phyloP scores from a whole-genome alignment of 2,797 vertebrate genomes.

The Xenopus petersii region DNA sequence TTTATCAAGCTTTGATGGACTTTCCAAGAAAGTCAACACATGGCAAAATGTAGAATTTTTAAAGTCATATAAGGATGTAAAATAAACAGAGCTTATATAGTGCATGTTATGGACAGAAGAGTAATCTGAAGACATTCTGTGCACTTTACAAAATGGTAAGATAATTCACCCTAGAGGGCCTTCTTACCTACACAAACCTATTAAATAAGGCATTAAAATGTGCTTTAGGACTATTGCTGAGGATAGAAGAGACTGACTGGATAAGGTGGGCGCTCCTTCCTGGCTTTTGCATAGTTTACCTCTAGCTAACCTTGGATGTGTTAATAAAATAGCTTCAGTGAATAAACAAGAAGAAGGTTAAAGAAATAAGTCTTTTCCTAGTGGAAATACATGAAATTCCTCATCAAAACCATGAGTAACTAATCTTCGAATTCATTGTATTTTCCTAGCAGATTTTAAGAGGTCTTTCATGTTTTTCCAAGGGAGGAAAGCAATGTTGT shows the following conservation, averaged over 20 bases:
- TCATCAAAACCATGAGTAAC: conserved; percentile 66
- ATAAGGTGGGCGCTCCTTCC: neutral
- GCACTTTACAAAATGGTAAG: neutral
- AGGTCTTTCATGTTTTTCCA: conserved; percentile 76
- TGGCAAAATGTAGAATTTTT: too few species aligned
- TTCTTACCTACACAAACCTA: neutral
- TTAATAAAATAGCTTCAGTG: conserved; percentile 58
- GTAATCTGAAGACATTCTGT: too few species aligned
- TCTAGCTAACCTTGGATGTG: conserved; percentile 58
- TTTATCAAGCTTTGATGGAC: too few species aligned
- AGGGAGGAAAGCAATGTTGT: conserved; percentile 65
- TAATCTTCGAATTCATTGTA: conserved; percentile 71
- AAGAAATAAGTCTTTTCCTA: conserved; percentile 64
- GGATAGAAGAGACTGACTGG: neutral
- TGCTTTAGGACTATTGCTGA: neutral
- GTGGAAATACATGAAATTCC: conserved; percentile 75
- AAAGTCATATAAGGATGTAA: too few species aligned
- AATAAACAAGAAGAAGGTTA: conserved; percentile 59
- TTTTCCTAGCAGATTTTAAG: conserved; percentile 70
- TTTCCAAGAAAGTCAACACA: too few species aligned
- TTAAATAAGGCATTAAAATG: neutral
- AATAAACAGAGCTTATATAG: neutral
- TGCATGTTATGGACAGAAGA: neutral
- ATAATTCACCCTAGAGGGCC: neutral
- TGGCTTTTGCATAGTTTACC: conserved; percentile 55